Conservation (phyloP, 2,113 vertebrate species). For the Kryptolebias marmoratus region DNA sequence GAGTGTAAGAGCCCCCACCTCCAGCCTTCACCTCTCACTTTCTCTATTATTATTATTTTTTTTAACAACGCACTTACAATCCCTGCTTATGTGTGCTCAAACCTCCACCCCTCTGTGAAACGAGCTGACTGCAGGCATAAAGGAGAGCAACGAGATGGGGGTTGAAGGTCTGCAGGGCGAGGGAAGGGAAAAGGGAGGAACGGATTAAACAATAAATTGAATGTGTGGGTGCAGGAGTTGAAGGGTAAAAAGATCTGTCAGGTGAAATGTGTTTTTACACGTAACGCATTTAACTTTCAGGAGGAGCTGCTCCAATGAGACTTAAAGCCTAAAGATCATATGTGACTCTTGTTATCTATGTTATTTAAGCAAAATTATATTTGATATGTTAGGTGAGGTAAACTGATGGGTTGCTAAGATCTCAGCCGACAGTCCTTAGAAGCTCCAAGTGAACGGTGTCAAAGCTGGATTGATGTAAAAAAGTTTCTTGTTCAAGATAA, state of each 20-base stretch:
- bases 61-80: constrained; percentile 18
- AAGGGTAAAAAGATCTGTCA: constrained; percentile 12
- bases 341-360: neutral
- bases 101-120: constrained; percentile 55
- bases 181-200: constrained; percentile 18
- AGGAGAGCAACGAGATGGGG: constrained; percentile 2
- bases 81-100: constrained; percentile 15
- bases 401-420: no score
- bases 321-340: neutral
- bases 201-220: constrained; percentile 37
- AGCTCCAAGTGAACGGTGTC: no score
- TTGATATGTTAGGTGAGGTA: neutral
- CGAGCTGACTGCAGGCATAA: constrained; percentile 49
- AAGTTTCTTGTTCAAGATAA: no score
- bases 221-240: constrained; percentile 24
- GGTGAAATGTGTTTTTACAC: constrained; percentile 4
- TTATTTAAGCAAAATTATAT: neutral
- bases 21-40: constrained; percentile 34
- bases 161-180: constrained; percentile 14
- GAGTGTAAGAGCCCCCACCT: constrained; percentile 84
- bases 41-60: constrained; percentile 10
- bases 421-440: no score
- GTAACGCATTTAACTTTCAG: constrained; percentile 15
- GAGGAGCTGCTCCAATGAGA: neutral
- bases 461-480: no score